Conservation (phyloP, 2,888 invertebrate species). For the Margaritifera margaritifera region DNA sequence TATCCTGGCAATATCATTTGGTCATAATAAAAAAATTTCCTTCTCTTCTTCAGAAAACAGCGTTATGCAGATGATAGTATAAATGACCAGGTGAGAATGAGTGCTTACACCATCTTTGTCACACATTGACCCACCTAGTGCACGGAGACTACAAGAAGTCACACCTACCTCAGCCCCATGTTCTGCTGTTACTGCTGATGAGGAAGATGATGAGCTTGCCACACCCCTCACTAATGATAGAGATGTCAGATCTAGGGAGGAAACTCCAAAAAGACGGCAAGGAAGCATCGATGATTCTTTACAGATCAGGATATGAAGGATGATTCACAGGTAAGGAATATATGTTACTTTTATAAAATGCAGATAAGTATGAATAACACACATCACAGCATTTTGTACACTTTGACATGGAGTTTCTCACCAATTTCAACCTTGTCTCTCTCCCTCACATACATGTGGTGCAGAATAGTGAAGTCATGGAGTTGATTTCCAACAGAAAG, state of each 20-base stretch:
- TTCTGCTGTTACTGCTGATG: slow-evolving; percentile 51
- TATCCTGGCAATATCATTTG: background rate
- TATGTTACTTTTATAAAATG: too few species aligned
- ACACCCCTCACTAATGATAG: slow-evolving; percentile 41
- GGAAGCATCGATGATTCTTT: slow-evolving; percentile 8
- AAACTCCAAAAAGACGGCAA: slow-evolving; percentile 34
- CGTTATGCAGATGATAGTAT: slow-evolving; percentile 33
- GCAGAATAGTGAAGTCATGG: too few species aligned
- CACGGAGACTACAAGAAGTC: slow-evolving; percentile 27
- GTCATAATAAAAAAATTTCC: slow-evolving; percentile 1
- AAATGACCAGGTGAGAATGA: slow-evolving; percentile 39
- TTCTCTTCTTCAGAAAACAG: slow-evolving; percentile 21
- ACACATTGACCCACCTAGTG: slow-evolving; percentile 1
- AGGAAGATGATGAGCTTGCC: slow-evolving; percentile 53
- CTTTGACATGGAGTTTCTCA: too few species aligned
- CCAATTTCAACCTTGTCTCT: too few species aligned
- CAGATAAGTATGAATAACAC: too few species aligned
- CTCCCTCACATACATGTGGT: too few species aligned
- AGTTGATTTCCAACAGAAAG: too few species aligned
- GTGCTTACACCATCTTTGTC: slow-evolving; percentile 30
- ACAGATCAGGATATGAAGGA: background rate
- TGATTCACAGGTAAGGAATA: too few species aligned
- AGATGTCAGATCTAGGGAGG: slow-evolving; percentile 31
- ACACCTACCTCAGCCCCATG: slow-evolving; percentile 63
- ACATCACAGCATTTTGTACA: too few species aligned